Base-by-base conservation (phyloP, 2,113 vertebrate genomes). In the Suricata suricatta region DNA sequence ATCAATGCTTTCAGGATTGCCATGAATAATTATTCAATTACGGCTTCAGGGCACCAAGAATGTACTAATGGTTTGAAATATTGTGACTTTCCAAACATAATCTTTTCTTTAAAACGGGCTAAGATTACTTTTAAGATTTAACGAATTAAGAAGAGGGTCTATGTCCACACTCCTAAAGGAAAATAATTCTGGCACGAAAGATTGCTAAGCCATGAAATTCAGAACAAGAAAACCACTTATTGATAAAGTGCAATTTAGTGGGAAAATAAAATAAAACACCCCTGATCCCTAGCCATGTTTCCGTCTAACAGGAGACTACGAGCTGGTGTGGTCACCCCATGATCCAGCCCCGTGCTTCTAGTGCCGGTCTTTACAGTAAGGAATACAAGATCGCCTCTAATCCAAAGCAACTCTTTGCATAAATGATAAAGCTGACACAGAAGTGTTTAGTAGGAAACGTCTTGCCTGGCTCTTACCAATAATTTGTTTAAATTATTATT, bases 271-370 rank as follows among this genome's bases (percentile, higher is more conserved):
- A 64, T 15, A 19, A 60, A 91, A 41, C 35, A 29, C 29, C 44
- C 41, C 15, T 27, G 17, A 63, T 71, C 77, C n/a, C 52, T 13
- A 92, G 3, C 12, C 23, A 12, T 3, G 21, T 27, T 68, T 93
- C 64, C 29, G 38, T 63, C 41, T 38, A 93, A 74, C 4, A 27
- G 71, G 88, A 72, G 38, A 12, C 27, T 3, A 11, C 15, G 1
- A 16, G 31, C 3, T 12, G 14, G 8, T n/a, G 3, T 6, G 15
- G 13, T 33, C 1, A 1, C 11, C 21, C 15, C 2, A 5, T 0
- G 13, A 33, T 2, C 1, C 14, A 47, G 6, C 12, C 12, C 15
- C 14, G 0, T 4, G 2, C 23, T 29, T 52, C 33, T 23, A 0
- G 31, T 74, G 85, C 29, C 3, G 27, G 10, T 71, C 50, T 57